Evolutionary conservation across 1,140 invertebrate species (phyloP).

Genomic region (Globodera rostochiensis): DNA sequence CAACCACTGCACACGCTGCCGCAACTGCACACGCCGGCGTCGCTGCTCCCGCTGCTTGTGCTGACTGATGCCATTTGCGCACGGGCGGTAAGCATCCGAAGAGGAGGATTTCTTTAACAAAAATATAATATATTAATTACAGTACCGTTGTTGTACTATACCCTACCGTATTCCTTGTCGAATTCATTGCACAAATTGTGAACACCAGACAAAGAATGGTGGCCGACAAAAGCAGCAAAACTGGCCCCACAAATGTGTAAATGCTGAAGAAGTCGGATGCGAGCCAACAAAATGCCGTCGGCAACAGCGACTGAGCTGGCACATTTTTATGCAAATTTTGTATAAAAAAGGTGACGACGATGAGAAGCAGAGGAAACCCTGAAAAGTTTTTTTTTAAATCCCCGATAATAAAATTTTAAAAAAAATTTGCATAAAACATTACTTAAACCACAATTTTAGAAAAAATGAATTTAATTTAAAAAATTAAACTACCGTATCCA

Average conservation of each 20-base stretch:
- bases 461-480: too few relatives aligned
- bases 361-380: slow-evolving; percentile 7
- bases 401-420: too few relatives aligned
- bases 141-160: too few relatives aligned
- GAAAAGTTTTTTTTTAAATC: too few relatives aligned
- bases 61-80: too few relatives aligned
- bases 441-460: too few relatives aligned
- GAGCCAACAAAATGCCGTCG: not conserved
- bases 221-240: not conserved
- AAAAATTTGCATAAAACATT: too few relatives aligned
- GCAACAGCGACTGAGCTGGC: not conserved
- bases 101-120: not conserved
- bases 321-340: not conserved
- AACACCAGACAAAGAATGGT: not conserved
- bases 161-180: not conserved
- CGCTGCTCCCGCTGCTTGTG: not conserved
- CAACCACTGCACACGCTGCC: not conserved
- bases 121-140: too few relatives aligned
- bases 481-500: slow-evolving; percentile 8
- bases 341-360: not conserved
- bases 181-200: not conserved
- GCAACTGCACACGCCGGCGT: not conserved
- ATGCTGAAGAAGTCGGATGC: not conserved
- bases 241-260: not conserved
- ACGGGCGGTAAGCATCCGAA: too few relatives aligned